Conservation (phyloP, 2,888 invertebrate species). For the Ptychoptera contaminata region DNA sequence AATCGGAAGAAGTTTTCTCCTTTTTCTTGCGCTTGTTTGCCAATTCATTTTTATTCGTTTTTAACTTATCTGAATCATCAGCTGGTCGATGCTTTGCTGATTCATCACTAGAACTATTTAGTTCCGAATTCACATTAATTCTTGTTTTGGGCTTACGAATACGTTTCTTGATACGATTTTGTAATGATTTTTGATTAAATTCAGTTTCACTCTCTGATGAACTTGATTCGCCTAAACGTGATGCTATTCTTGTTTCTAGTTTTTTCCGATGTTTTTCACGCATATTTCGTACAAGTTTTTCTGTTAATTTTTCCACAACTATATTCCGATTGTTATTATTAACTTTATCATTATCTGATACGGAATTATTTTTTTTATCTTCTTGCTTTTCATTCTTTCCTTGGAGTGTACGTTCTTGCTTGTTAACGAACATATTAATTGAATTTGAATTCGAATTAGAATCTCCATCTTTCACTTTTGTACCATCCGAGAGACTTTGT, state of each 20-base stretch:
- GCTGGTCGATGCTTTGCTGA: not conserved
- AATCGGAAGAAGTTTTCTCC: conserved; percentile 2
- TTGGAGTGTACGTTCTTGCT: conserved; percentile 6
- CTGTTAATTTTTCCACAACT: conserved; percentile 24
- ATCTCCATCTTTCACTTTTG: too few species aligned
- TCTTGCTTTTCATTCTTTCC: conserved; percentile 21
- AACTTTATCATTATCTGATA: conserved; percentile 10
- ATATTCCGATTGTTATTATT: conserved; percentile 12
- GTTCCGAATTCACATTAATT: conserved; percentile 5
- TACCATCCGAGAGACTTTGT: conserved; percentile 5
- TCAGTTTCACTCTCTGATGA: conserved; percentile 34
- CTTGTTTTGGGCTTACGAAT: conserved; percentile 11
- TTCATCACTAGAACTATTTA: not conserved
- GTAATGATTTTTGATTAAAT: not conserved
- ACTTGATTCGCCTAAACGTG: conserved; percentile 29
- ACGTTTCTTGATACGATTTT: conserved; percentile 20
- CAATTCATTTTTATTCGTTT: conserved; percentile 15
- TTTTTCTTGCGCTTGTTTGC: conserved; percentile 4
- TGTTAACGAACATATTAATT: too few species aligned
- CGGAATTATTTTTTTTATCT: conserved; percentile 15
- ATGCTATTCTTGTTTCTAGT: conserved; percentile 24
- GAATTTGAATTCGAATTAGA: too few species aligned
- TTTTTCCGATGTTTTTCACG: conserved; percentile 27
- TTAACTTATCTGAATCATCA: not conserved
- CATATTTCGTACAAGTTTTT: conserved; percentile 32